Evolutionary conservation across 2,888 invertebrate genomes (phyloP).

Genomic region (Polymixis lichenea): DNA sequence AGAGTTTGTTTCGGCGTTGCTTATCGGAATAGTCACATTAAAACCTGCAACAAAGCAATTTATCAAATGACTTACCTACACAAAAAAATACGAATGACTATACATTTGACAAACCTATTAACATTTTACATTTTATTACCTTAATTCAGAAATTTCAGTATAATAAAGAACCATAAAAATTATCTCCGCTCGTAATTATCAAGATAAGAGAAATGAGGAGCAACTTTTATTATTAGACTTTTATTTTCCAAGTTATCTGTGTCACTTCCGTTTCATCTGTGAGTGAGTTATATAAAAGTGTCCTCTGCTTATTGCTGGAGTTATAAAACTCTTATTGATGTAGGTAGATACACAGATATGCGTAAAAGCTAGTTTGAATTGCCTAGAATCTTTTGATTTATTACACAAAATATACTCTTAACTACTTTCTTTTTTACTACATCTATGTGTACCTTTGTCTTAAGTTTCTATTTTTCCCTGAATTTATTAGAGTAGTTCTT

Average conservation of each 20-base stretch:
- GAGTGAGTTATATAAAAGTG: not conserved
- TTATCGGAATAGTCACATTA: too few relatives aligned
- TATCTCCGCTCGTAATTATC: slow-evolving; percentile 38
- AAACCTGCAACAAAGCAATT: too few relatives aligned
- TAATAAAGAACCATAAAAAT: slow-evolving; percentile 32
- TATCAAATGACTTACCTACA: not conserved
- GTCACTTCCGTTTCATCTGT: slow-evolving; percentile 4
- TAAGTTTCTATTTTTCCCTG: too few relatives aligned
- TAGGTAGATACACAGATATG: too few relatives aligned
- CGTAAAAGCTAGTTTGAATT: too few relatives aligned
- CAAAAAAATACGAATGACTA: not conserved
- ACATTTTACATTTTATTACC: slow-evolving; percentile 15
- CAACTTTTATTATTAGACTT: slow-evolving; percentile 28
- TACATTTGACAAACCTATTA: not conserved
- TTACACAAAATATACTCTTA: too few relatives aligned
- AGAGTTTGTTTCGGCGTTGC: too few relatives aligned
- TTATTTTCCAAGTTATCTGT: slow-evolving; percentile 31
- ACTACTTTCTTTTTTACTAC: too few relatives aligned
- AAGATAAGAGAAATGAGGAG: slow-evolving; percentile 33
- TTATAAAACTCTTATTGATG: too few relatives aligned
- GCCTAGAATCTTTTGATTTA: too few relatives aligned
- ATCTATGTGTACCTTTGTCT: too few relatives aligned
- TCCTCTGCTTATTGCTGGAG: not conserved
- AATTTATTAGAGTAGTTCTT: too few relatives aligned
- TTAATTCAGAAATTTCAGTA: slow-evolving; percentile 27